Base-by-base conservation (phyloP, 1,140 invertebrate species). In the Bombus confusus region DNA sequence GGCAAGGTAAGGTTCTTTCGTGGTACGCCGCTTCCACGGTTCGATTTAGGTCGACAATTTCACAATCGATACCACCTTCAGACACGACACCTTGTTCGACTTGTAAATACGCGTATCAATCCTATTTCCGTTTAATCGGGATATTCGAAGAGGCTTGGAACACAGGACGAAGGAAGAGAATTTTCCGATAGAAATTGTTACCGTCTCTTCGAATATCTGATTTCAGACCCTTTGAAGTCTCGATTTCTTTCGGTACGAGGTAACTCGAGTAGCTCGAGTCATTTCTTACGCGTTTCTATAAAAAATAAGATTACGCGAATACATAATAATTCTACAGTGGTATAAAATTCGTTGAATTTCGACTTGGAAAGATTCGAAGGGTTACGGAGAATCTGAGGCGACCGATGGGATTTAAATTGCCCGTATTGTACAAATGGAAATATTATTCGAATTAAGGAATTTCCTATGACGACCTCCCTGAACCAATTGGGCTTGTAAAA, bases 1-100 rank as follows among this genome's bases (percentile, higher is more conserved):
- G 99, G 99, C 99, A 99, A 98, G 99, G 98, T 98, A 96, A 97
- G 95, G 91, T 91, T 78, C 68, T 43, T 52, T 75, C 52, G 52
- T 12, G 10, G 69, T 57, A 59, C 64, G 25, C 18, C 18, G 34
- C 0, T 47, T 68, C 31, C 43, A 1, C 34, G 57, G 43, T 9
- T 22, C 37, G 8, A 83, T 83, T 39, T 39, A 47, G 39, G 41
- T 73, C 57, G 68, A 64, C 13, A 9, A 62, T 85, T 79, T 71
- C 31, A n/a, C 62, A 68, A 68, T 77, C 41, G 62, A 43, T 31
- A 15, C 18, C 59, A 43, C 37, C 28, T 72, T 68, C 18, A 52
- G 74, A 52, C 39, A n/a, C 34, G 57, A 82, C 59, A 66, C 15
- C 62, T n/a, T 52, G 13, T 22, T n/a, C 3, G 31, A 43, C n/a